Evolutionary conservation across 2,113 vertebrate genomes (phyloP), one percentile per base, ranked within the genome.

Genomic region (Macheiramphus alcinus): DNA sequence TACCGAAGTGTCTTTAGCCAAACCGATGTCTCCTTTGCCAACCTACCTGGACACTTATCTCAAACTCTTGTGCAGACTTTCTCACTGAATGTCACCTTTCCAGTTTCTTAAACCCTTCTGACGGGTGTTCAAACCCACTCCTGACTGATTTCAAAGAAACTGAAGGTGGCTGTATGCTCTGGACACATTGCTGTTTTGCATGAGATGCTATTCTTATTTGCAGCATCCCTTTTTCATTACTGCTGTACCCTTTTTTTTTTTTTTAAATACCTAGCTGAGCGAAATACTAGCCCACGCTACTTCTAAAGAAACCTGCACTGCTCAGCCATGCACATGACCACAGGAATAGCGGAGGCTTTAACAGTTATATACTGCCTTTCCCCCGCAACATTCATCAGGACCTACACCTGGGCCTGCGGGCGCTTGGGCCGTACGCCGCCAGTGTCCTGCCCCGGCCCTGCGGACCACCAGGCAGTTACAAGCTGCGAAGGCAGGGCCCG

Each of bases 361-460:
- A n/a, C 1, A 50, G 14, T 12, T 25, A 11, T 5, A 31, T 7
- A 8, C 12, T 27, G 20, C 22, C 40, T 22, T 62, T 58, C 26
- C 17, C 36, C 13, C 34, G 7, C 20, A 62, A 17, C 2, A 6
- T 20, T 38, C 22, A 32, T 18, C 10, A 58, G 29, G 40, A 32
- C 38, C 47, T 0, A 2, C 19, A 8, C 16, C 16, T 15, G 9
- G 7, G 18, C 19, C 17, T 21, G 18, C 4, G 1, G 11, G 17
- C 2, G 3, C 31, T 29, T 7, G 17, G 22, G 18, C 36, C 90
- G 38, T 29, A 27, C 25, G 10, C 25, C 9, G 3, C 9, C 1
- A 2, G 16, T 34, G 50, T 62, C 73, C 50, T 62, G 47, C 22
- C 58, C 40, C 0, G 0, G 31, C 10, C 13, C 16, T 0, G 2